Evolutionary conservation across 1,140 invertebrate species (phyloP).

Genomic region (Drosophila ironensis): DNA sequence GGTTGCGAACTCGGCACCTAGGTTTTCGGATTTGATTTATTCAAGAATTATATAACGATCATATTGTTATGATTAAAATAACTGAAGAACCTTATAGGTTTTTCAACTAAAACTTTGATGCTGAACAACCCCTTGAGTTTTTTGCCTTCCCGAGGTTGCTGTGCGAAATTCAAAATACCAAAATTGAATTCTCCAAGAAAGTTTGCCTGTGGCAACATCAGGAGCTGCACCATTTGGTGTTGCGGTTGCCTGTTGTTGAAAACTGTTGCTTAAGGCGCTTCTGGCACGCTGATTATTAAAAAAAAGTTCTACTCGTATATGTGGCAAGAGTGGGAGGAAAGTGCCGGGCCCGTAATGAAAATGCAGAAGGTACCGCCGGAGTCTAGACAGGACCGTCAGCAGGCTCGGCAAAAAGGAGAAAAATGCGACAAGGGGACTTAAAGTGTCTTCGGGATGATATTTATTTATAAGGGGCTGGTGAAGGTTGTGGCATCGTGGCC

Average conservation of each 20-base stretch:
- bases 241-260: conserved; percentile 25
- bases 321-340: neutral
- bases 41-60: too few relatives aligned
- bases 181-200: conserved; percentile 22
- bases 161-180: conserved; percentile 20
- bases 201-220: conserved; percentile 28
- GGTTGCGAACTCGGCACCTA: too few relatives aligned
- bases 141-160: neutral
- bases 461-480: conserved; percentile 34
- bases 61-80: too few relatives aligned
- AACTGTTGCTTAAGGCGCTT: conserved; percentile 34
- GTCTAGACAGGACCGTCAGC: conserved; percentile 38
- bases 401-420: conserved; percentile 1
- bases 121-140: neutral
- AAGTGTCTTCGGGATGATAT: conserved; percentile 35
- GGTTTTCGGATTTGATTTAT: too few relatives aligned
- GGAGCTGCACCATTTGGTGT: conserved; percentile 27
- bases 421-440: neutral
- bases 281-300: conserved; percentile 37
- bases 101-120: too few relatives aligned
- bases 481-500: neutral
- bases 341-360: conserved; percentile 26
- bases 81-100: too few relatives aligned
- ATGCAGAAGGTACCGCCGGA: conserved; percentile 11
- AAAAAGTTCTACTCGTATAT: too few relatives aligned